These are phyloP conservation scores for Anseranas semipalmata DNA, from an alignment of 2,113 vertebrate species.

Conservation along the genomic window DNA sequence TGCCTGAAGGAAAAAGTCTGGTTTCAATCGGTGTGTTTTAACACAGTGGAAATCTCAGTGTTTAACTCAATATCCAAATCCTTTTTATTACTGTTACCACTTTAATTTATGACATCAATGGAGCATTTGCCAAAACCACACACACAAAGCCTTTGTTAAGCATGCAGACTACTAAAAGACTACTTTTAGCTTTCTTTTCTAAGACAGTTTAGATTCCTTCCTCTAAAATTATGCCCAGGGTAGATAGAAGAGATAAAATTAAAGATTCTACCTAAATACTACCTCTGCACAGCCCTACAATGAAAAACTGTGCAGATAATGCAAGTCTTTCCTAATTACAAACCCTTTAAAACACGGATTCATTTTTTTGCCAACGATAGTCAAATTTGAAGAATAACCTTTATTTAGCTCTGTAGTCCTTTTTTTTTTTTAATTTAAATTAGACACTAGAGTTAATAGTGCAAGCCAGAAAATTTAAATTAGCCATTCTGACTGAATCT, in stretches of 20 bases:
- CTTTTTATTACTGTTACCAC: background rate
- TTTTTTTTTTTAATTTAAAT: background rate
- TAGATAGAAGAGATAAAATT: background rate
- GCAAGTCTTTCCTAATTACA: background rate
- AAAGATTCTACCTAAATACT: background rate
- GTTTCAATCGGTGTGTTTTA: background rate
- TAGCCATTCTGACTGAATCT: background rate
- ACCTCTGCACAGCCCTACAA: background rate
- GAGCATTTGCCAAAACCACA: slow-evolving; percentile 4
- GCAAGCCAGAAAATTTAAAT: background rate
- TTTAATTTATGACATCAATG: background rate
- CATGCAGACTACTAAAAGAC: background rate
- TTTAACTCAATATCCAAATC: background rate
- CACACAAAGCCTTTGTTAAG: background rate
- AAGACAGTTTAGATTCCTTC: background rate
- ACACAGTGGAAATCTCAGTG: background rate
- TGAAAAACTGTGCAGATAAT: background rate
- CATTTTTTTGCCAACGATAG: background rate
- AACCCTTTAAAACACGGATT: background rate
- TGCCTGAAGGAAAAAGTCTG: background rate
- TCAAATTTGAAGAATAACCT: background rate
- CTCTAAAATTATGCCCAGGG: background rate
- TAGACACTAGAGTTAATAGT: background rate
- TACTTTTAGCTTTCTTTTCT: background rate
- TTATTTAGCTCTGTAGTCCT: background rate